Percentiles rank a stretch among this genome's conserved stretches.
phyloP scores from a whole-genome alignment of 2,113 vertebrate genomes.

The Semnopithecus entellus region DNA sequence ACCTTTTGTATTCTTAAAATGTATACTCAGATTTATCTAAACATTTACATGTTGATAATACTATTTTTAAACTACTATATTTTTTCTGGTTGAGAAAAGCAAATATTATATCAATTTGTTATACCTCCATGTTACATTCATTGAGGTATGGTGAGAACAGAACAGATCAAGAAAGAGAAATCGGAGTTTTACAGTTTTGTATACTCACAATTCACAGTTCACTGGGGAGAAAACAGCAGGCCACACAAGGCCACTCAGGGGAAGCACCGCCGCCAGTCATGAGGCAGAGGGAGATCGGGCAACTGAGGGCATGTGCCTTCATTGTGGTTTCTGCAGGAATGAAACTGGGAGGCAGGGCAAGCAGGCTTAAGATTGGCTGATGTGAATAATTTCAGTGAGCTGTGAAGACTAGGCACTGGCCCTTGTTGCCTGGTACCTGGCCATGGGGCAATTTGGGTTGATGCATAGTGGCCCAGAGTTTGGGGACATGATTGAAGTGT shows the following conservation, averaged over 20 bases:
- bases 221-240: background rate
- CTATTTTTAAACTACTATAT: background rate
- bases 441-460: background rate
- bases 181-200: background rate
- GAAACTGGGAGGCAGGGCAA: background rate
- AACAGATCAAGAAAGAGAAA: background rate
- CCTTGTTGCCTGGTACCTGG: background rate
- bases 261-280: background rate
- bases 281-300: background rate
- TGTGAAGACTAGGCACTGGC: background rate
- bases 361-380: background rate
- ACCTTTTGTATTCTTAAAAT: background rate
- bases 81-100: background rate
- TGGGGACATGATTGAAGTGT: background rate
- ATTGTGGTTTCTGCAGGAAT: background rate
- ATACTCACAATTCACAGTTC: background rate
- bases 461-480: background rate
- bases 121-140: background rate
- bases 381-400: background rate
- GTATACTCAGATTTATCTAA: too few species aligned
- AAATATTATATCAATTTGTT: background rate
- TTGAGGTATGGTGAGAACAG: background rate
- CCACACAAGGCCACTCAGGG: background rate
- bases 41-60: background rate
- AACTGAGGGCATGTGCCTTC: background rate